A percentile compares a stretch with the other conserved stretches of the same genome.
Conservation (phyloP, 2,888 invertebrate genomes). For the Marasmarcha lunaedactyla region DNA sequence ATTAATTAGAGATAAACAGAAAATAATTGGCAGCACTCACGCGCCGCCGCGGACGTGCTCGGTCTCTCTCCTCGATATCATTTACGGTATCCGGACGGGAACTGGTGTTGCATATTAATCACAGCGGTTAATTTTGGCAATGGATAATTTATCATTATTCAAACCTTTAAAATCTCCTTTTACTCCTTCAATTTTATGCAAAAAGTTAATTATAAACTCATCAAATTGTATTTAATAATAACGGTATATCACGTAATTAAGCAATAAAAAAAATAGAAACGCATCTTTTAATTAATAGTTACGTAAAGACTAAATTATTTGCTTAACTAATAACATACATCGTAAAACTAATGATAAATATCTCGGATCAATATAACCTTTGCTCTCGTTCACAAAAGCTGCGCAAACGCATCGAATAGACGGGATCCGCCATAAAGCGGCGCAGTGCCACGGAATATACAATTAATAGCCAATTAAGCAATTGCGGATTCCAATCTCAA, state of each 20-base stretch:
- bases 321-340: no score
- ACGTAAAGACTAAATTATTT: no score
- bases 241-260: no score
- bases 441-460: not conserved
- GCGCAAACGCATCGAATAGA: not conserved
- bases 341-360: no score
- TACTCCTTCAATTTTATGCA: no score
- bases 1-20: slow-evolving; percentile 71
- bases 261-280: no score
- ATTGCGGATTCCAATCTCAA: not conserved
- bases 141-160: no score
- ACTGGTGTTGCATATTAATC: not conserved
- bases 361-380: not conserved
- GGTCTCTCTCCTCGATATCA: slow-evolving; percentile 26
- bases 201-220: no score
- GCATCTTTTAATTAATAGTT: no score
- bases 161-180: no score
- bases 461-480: slow-evolving; percentile 1
- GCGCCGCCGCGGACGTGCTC: slow-evolving; percentile 50
- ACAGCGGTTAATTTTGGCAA: not conserved
- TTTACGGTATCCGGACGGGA: slow-evolving; percentile 15
- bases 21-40: slow-evolving; percentile 69
- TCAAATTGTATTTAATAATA: no score
- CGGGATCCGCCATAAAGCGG: not conserved
- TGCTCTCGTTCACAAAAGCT: not conserved